Evolutionary conservation across 2,797 vertebrate species (phyloP), one percentile per base, ranked within the genome.

Genomic region (Phalloptychus januarius): DNA sequence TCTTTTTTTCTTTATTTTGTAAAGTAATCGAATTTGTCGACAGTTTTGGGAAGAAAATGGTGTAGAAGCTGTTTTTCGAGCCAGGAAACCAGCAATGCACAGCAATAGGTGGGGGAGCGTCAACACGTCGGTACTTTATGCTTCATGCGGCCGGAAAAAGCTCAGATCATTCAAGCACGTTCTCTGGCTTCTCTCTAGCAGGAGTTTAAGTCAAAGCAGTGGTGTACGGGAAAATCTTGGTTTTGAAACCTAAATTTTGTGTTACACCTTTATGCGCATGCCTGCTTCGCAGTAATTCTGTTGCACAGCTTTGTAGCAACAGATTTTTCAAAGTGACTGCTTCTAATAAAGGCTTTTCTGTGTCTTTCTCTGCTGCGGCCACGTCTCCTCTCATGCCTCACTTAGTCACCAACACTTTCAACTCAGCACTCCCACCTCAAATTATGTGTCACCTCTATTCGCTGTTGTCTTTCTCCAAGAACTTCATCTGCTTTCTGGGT

Each of bases 401-500:
- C 92, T 94, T 93, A 92, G 93, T 94, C 93, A 94, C 86, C 72
- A 87, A 94, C 93, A 93, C 93, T 85, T 94, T 93, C 91, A 92
- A 90, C 89, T 93, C 90, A 91, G 86, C 88, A 92, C 92, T 92
- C 90, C 91, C 91, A 92, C 92, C 92, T 87, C 86, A 89, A 90
- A 93, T 90, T 84, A 92, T 93, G 91, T 94, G 93, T 93, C 93
- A 94, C 91, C 90, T 93, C 85, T 86, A 89, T 89, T 87, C 90
- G 78, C 76, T 84, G 88, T 92, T 50, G 77, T 91, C 88, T 88
- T 92, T 85, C 79, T 90, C 84, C 77, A 46, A 87, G 85, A 90
- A 87, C 91, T 92, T 92, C 87, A 86, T 91, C 89, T 87, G 85
- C 84, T 91, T 90, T 86, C 80, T 42, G 79, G 79, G 71, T 80